Conservation (phyloP, 2,113 vertebrate species). For the Rhombomys opimus region DNA sequence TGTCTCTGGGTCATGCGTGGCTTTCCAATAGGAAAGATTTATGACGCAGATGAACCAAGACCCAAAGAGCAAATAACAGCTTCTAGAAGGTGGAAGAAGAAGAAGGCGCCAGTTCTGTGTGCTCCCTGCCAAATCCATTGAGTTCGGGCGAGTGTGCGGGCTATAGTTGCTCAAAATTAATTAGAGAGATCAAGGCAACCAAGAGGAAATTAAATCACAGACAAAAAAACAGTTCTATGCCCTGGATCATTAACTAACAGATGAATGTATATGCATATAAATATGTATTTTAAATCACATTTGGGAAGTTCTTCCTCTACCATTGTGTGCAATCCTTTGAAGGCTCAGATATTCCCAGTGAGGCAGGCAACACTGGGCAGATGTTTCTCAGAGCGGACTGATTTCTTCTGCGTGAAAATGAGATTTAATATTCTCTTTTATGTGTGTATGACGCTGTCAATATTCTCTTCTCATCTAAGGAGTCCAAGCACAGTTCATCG, state of each 20-base stretch:
- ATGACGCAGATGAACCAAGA: conserved; percentile 64
- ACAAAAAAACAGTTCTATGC: conserved; percentile 71
- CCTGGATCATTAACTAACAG: conserved; percentile 29
- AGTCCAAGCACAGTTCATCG: conserved; percentile 51
- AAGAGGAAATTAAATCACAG: conserved; percentile 68
- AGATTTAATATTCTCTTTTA: conserved; percentile 71
- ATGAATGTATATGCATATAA: conserved; percentile 7
- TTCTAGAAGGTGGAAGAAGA: conserved; percentile 59
- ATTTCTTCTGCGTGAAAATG: conserved; percentile 66
- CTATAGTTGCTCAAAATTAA: conserved; percentile 81
- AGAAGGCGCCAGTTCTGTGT: conserved; percentile 78
- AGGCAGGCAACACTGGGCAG: conserved; percentile 50
- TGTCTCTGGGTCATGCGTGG: conserved; percentile 53
- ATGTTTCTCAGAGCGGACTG: conserved; percentile 70
- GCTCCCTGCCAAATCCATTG: conserved; percentile 84
- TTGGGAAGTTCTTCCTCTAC: conserved; percentile 45
- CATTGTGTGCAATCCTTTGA: conserved; percentile 77
- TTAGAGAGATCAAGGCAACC: conserved; percentile 80
- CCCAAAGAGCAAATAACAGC: conserved; percentile 56
- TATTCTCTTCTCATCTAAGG: conserved; percentile 67
- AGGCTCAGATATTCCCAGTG: conserved; percentile 77
- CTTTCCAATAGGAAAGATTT: conserved; percentile 61
- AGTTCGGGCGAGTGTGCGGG: conserved; percentile 77
- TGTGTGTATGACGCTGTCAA: conserved; percentile 55
- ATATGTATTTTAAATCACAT: conserved; percentile 56